Percentiles rank a stretch among this genome's conserved stretches.
phyloP scores from a whole-genome alignment of 2,797 vertebrate genomes.

The Pygocentrus nattereri region DNA sequence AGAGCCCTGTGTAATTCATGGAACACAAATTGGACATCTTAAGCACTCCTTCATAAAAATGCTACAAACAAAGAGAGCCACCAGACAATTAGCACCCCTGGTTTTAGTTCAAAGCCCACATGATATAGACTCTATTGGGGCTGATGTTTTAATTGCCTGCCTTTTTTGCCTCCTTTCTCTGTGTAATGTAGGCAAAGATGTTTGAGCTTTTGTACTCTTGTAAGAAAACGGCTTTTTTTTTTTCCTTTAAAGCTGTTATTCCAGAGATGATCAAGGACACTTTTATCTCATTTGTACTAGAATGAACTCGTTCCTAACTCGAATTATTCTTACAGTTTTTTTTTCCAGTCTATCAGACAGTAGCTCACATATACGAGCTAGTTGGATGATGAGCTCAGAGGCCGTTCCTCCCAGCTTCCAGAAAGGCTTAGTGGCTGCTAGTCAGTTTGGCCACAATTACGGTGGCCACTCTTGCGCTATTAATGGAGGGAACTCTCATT shows the following conservation, averaged over 20 bases:
- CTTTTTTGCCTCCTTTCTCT: neutral
- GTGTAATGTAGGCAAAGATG: neutral
- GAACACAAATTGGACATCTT: conserved; percentile 56
- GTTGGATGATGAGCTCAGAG: conserved; percentile 57
- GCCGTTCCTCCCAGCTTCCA: conserved; percentile 67
- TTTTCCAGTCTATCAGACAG: neutral
- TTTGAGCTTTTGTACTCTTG: neutral
- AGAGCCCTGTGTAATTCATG: conserved; percentile 33
- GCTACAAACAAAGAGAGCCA: conserved; percentile 43
- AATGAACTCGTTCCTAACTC: neutral
- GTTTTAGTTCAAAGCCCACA: conserved; percentile 50
- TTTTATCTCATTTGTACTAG: conserved; percentile 22
- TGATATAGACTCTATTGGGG: conserved; percentile 28
- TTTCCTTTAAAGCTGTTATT: neutral
- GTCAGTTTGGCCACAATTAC: conserved; percentile 22
- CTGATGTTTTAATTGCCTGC: conserved; percentile 43
- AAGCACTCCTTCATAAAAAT: conserved; percentile 41
- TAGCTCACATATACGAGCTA: neutral
- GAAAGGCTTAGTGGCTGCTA: conserved; percentile 61
- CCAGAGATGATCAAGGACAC: neutral
- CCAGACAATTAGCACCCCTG: conserved; percentile 50
- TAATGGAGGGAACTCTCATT: conserved; percentile 27
- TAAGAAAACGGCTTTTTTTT: neutral
- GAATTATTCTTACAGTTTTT: neutral
- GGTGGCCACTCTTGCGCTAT: conserved; percentile 17